Conservation (phyloP, 2,797 vertebrate genomes). For the Arctocebus calabarensis region DNA sequence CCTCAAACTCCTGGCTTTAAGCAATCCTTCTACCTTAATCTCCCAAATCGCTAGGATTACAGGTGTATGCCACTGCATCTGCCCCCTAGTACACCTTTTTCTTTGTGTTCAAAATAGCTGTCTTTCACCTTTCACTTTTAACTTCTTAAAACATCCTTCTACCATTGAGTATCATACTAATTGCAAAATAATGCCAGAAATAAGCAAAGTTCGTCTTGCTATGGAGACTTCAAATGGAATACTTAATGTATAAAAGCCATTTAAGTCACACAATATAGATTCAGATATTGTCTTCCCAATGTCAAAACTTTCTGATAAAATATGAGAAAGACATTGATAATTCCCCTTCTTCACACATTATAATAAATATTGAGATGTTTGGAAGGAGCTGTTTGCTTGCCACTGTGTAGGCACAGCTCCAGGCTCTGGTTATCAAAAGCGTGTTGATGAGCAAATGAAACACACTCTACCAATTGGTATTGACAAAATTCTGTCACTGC, state of each 20-base stretch:
- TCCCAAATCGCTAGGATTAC: background rate
- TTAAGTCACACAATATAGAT: background rate
- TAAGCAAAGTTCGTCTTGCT: constrained; percentile 33
- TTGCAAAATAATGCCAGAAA: constrained; percentile 12
- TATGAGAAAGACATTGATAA: background rate
- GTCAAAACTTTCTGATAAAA: constrained; percentile 35
- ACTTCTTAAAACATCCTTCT: constrained; percentile 5
- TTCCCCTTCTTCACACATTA: background rate
- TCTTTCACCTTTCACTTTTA: constrained; percentile 34
- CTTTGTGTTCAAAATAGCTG: constrained; percentile 19
- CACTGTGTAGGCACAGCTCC: background rate
- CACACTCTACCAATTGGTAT: background rate
- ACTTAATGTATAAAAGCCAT: background rate
- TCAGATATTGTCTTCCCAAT: background rate
- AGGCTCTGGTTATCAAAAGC: background rate
- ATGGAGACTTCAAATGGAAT: background rate
- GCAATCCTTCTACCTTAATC: background rate
- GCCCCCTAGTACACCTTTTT: background rate
- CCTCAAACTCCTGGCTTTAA: background rate
- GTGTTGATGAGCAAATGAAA: background rate
- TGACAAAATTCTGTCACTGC: constrained; percentile 29
- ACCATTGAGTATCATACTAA: background rate
- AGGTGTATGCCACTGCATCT: background rate
- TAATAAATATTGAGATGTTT: constrained; percentile 37
- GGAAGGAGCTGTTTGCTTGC: constrained; percentile 4